Evolutionary conservation across 2,113 vertebrate species (phyloP), one percentile per base, ranked within the genome.

Genomic region (Bubalus kerabau): DNA sequence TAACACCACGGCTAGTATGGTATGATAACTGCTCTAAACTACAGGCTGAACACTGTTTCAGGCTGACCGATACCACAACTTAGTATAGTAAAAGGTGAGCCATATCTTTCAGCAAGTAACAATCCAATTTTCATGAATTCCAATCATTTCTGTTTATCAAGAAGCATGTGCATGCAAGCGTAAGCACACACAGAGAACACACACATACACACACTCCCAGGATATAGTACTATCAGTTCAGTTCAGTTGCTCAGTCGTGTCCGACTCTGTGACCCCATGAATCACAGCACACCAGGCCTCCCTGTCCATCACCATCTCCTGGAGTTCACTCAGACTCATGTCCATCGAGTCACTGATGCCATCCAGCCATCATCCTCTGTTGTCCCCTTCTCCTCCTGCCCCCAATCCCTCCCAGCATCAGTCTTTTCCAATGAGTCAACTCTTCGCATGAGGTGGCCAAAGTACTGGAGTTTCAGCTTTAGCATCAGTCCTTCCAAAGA

Each of bases 391-490:
- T 28, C 57, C 57, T 59, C 26, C 59, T 60, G 59, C 11, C 5
- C 59, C 59, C 12, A 13, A 60, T 60, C 26, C 59, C 59, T 60
- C 59, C 24, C 9, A 28, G 5, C 5, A 13, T 60, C 59, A 60
- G 59, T 28, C 26, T 60, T 60, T 28, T 60, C 59, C 59, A 60
- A 0, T 28, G 59, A 60, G 26, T 60, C 26, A 1, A 2, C 59
- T 13, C 59, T 12, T 59, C 2, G 0, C 59, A 60, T 1, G 0
- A 60, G 59, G 26, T 28, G 26, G 11, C 59, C 59, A 60, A 28
- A 60, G 26, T 13, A 28, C 59, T 13, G 59, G 26, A 28, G 11
- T 60, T 60, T 60, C 59, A 60, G 26, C 59, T 60, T 60, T 28
- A 28, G 59, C 57, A 60, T 60, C 57, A 28, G 2, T 28, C 24